Conservation (phyloP, 1,140 invertebrate species). For the Pogonognathellus flavescens region DNA sequence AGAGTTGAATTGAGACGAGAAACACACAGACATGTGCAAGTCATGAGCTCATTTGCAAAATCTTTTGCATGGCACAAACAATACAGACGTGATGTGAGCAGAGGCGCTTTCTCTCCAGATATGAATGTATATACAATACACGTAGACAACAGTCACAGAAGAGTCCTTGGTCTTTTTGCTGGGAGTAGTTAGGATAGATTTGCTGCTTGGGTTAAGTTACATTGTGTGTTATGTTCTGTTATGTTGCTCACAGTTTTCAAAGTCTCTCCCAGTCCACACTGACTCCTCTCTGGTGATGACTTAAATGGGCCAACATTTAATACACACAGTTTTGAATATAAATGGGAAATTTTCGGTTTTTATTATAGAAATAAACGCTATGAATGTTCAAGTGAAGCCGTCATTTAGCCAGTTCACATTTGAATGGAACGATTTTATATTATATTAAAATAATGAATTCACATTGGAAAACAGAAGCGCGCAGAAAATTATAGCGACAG, state of each 20-base stretch:
- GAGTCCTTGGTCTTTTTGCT: too few species aligned
- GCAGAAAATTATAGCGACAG: slow-evolving; percentile 12
- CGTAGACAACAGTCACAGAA: too few species aligned
- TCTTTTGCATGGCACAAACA: background rate
- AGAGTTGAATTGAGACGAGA: slow-evolving; percentile 15
- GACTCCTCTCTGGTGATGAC: background rate
- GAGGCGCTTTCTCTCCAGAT: too few species aligned
- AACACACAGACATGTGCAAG: slow-evolving; percentile 18
- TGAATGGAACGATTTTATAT: slow-evolving; percentile 31
- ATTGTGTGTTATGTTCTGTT: background rate
- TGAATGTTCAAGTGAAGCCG: slow-evolving; percentile 27
- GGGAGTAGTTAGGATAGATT: background rate
- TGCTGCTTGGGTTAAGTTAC: background rate
- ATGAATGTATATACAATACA: too few species aligned
- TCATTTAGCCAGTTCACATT: background rate
- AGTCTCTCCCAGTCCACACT: too few species aligned
- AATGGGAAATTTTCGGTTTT: slow-evolving; percentile 38
- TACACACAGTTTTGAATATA: slow-evolving; percentile 37
- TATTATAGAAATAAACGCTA: slow-evolving; percentile 44
- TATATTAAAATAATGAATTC: slow-evolving; percentile 41
- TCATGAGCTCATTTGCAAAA: slow-evolving; percentile 45
- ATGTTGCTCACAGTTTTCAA: background rate
- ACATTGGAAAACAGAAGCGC: slow-evolving; percentile 19
- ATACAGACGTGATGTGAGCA: background rate
- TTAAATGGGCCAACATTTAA: slow-evolving; percentile 18